phyloP scores from a whole-genome alignment of 2,888 invertebrate species.

The Drosophila neutralis region DNA sequence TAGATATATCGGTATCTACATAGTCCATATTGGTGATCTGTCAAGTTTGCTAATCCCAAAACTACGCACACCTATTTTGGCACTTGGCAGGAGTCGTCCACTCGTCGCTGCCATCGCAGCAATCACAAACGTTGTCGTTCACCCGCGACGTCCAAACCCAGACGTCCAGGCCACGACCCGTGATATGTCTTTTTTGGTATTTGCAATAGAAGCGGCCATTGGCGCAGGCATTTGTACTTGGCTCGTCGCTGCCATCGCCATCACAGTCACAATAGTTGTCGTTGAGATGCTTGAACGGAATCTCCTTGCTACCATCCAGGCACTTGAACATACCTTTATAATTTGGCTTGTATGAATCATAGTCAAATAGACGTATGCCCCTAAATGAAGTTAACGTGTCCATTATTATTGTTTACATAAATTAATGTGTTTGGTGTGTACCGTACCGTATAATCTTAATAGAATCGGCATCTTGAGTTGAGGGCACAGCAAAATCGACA shows the following conservation, averaged over 20 bases:
- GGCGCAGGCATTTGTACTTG: slow-evolving; percentile 95
- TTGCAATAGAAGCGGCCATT: slow-evolving; percentile 93
- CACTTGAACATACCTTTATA: slow-evolving; percentile 85
- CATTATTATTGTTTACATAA: neutral
- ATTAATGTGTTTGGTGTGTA: neutral
- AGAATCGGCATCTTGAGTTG: slow-evolving; percentile 48
- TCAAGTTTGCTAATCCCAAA: slow-evolving; percentile 13
- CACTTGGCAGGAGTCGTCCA: slow-evolving; percentile 85
- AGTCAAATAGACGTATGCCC: slow-evolving; percentile 85
- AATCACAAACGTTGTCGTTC: slow-evolving; percentile 97
- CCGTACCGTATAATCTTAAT: slow-evolving; percentile 82
- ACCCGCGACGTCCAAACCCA: slow-evolving; percentile 86
- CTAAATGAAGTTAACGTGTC: slow-evolving; percentile 54
- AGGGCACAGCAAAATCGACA: slow-evolving; percentile 15
- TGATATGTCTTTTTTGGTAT: slow-evolving; percentile 84
- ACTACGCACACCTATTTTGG: slow-evolving; percentile 78
- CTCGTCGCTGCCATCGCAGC: slow-evolving; percentile 96
- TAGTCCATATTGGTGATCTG: slow-evolving; percentile 17
- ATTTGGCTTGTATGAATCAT: slow-evolving; percentile 85
- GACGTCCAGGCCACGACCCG: slow-evolving; percentile 83
- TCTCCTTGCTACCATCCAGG: slow-evolving; percentile 84
- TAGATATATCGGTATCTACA: slow-evolving; percentile 19
- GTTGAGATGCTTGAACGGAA: slow-evolving; percentile 88
- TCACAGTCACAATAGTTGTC: slow-evolving; percentile 95
- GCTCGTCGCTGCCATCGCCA: slow-evolving; percentile 90